Evolutionary conservation across 2,113 vertebrate species (phyloP), one percentile per base, ranked within the genome.

Genomic region (Clarias gariepinus): DNA sequence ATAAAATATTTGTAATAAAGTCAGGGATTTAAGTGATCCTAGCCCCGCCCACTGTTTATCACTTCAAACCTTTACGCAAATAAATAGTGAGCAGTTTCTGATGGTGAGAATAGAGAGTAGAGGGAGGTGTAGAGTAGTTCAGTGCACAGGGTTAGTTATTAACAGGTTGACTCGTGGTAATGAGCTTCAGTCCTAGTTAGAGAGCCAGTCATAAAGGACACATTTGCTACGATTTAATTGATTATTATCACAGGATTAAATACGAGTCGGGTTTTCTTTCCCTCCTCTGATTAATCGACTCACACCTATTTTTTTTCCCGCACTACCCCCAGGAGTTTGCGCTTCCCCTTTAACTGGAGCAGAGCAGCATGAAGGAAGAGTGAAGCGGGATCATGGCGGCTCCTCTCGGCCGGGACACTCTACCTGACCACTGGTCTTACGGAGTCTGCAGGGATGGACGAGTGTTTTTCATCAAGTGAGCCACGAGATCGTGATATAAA

Each of bases 401-500:
- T 89, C 94, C 95, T 90, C 95, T 95, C 93, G 95, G 95, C 95
- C 95, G 97, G 96, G 97, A 98, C 94, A 94, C 95, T 89, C 93
- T 99, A 94, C 97, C 97, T 93, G 96, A 96, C 89, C 95, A 95
- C 94, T 99, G 97, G 97, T 98, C 97, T 36, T 98, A 97, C 80
- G 97, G 97, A 92, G 97, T 99, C 89, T 97, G 97, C 85, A 90
- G 92, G 89, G 97, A 98, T 90, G 97, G 97, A 69, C 95, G 97
- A 55, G 97, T 99, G 87, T 99, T 98, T 94, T 98, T 99, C 74
- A 97, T 98, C 86, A 96, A 97, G 97, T 99, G 93, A 96, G 96
- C 2, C 19, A 81, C 5, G 13, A 11, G 4, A 8, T 41, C 78
- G 16, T 58, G 5, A 19, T 25, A 13, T 61, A 5, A 33, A 41